Base-by-base conservation (phyloP, 2,888 invertebrate species). In the Mesodorylaimus sp. region DNA sequence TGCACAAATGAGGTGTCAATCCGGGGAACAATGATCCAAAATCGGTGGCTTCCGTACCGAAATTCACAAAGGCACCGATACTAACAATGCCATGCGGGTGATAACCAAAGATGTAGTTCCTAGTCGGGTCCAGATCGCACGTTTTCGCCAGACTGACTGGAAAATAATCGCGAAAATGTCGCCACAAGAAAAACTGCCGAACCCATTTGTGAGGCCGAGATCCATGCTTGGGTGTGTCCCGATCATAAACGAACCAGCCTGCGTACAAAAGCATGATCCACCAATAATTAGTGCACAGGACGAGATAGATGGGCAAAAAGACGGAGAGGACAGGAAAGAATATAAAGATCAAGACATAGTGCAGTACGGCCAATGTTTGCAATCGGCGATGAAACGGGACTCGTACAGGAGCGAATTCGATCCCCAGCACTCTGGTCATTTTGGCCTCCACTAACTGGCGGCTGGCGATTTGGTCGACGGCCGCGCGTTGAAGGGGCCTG, bases 81-180 rank as follows among this genome's bases (percentile, higher is more conserved):
- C 82, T 79, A 19, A 91, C 72, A 1, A 88, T 73, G 1, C 93
- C 93, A 68, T 95, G 93, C 0, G 93, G 93, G 68, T 85, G 89
- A 52, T 78, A 77, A 3, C 86, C 84, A 52, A 70, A 61, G 39
- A 51, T 37, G 37, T 91, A 91, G 68, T 86, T 86, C 59, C 73
- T 77, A 29, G 76, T 71, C 0, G 86, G 79, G 59, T 82, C 79
- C 48, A 93, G 65, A 2, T 89, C 83, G 0, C 74, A 77, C 0
- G 83, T 86, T 67, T 86, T 85, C 1, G 83, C 77, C 41, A 91
- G 70, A 52, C 76, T 76, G 25, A 85, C 71, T 0, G 93, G 91
- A 62, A 91, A 93, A 65, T 86, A 93, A 56, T 80, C 77, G 25
- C 78, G 73, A 65, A 79, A 80, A 62, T 81, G 76, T 43, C 60